Percentiles rank a stretch among this genome's conserved stretches.
Conservation (phyloP, 2,113 vertebrate genomes). For the Psilopogon haemacephalus region DNA sequence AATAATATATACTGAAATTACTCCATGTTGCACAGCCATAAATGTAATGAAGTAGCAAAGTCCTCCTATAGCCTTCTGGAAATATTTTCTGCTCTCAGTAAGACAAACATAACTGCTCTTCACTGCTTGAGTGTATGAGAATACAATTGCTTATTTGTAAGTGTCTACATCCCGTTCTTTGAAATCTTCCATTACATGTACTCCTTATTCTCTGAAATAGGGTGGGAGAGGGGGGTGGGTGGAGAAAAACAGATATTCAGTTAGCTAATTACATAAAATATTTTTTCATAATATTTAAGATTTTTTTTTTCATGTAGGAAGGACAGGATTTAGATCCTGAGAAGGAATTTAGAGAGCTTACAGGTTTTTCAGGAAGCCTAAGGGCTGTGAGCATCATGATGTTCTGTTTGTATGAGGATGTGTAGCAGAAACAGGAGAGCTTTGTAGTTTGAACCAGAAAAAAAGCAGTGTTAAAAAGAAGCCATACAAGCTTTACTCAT, state of each 20-base stretch:
- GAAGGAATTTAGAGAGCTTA: neutral
- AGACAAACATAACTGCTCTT: neutral
- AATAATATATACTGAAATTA: neutral
- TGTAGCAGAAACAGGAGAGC: neutral
- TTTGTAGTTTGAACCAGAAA: neutral
- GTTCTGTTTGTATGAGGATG: neutral
- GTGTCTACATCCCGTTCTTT: neutral
- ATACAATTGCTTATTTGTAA: neutral
- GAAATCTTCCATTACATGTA: neutral
- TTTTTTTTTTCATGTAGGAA: neutral
- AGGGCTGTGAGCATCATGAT: neutral
- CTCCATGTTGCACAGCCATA: neutral
- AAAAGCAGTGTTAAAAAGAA: neutral
- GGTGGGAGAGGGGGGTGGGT: no score
- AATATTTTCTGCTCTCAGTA: neutral
- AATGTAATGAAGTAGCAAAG: neutral
- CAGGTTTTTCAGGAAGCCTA: neutral
- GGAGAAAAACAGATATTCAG: no score
- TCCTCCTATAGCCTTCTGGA: neutral
- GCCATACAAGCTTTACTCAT: neutral
- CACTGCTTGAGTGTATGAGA: neutral
- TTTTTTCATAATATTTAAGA: neutral
- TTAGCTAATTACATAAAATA: neutral
- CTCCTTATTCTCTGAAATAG: neutral
- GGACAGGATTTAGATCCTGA: neutral